A percentile compares a stretch with the other conserved stretches of the same genome.
Evolutionary conservation across 2,113 vertebrate species (phyloP).

Genomic region (Notothenia coriiceps): DNA sequence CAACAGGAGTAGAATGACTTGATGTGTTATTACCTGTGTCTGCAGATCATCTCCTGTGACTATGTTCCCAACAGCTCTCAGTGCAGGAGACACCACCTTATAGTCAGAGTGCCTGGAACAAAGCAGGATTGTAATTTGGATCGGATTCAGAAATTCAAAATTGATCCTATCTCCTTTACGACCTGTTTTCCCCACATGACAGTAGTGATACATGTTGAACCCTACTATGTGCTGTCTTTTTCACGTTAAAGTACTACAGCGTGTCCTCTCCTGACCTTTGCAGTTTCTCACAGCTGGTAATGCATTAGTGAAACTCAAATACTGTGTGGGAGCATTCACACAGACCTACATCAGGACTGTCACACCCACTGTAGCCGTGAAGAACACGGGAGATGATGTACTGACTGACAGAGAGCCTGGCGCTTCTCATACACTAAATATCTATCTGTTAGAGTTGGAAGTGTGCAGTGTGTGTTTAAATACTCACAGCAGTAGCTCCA

Average conservation of each 20-base stretch:
- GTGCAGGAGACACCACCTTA: slow-evolving; percentile 97
- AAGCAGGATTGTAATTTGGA: slow-evolving; percentile 33
- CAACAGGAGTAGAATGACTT: background rate
- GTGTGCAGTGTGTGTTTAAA: background rate
- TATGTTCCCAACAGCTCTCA: slow-evolving; percentile 96
- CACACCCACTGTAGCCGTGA: background rate
- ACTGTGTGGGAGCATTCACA: background rate
- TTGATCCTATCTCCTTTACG: background rate
- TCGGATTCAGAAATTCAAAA: background rate
- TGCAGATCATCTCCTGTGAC: slow-evolving; percentile 98
- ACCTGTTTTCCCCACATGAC: background rate
- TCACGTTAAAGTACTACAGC: background rate
- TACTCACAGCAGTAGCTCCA: slow-evolving; percentile 96
- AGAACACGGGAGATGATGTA: background rate
- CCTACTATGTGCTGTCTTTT: background rate
- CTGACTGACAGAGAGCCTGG: background rate
- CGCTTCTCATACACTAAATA: slow-evolving; percentile 15
- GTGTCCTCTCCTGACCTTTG: background rate
- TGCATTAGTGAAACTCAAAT: background rate
- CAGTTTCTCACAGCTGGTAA: background rate
- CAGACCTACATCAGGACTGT: slow-evolving; percentile 5
- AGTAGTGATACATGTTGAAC: background rate
- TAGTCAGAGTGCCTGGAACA: slow-evolving; percentile 93
- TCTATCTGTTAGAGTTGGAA: background rate
- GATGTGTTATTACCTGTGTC: slow-evolving; percentile 89